Percentiles rank a stretch among this genome's conserved stretches.
Conservation (phyloP, 2,113 vertebrate genomes). For the Myrmophylax atrothorax region DNA sequence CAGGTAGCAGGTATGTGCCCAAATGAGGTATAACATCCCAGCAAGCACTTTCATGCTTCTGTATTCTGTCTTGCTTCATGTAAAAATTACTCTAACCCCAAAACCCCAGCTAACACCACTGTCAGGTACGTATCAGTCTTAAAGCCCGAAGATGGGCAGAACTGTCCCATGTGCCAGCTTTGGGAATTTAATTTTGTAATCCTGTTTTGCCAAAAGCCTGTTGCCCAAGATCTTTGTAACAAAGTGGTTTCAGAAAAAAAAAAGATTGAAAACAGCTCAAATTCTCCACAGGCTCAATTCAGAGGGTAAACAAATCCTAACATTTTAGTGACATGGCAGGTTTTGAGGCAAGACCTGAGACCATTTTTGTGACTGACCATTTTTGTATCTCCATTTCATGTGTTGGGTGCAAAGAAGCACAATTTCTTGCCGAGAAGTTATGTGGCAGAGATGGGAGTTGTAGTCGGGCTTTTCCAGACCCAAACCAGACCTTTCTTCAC, state of each 20-base stretch:
- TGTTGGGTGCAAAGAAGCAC: not conserved
- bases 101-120: not conserved
- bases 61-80: not conserved
- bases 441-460: not conserved
- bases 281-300: not conserved
- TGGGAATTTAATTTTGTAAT: not conserved
- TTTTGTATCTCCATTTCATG: not conserved
- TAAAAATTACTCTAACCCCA: not conserved
- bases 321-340: not conserved
- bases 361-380: not conserved
- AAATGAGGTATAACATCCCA: not conserved
- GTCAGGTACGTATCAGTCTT: not conserved
- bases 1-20: not conserved
- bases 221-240: not conserved
- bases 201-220: not conserved
- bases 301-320: not conserved
- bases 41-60: not conserved
- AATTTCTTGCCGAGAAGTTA: not conserved
- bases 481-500: not conserved
- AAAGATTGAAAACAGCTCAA: not conserved
- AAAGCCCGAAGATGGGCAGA: not conserved
- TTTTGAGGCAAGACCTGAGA: not conserved
- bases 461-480: not conserved
- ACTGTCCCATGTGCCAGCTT: not conserved
- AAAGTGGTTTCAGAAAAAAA: not conserved